Evolutionary conservation across 2,797 vertebrate genomes (phyloP).

Genomic region (Acanthiza pusilla): DNA sequence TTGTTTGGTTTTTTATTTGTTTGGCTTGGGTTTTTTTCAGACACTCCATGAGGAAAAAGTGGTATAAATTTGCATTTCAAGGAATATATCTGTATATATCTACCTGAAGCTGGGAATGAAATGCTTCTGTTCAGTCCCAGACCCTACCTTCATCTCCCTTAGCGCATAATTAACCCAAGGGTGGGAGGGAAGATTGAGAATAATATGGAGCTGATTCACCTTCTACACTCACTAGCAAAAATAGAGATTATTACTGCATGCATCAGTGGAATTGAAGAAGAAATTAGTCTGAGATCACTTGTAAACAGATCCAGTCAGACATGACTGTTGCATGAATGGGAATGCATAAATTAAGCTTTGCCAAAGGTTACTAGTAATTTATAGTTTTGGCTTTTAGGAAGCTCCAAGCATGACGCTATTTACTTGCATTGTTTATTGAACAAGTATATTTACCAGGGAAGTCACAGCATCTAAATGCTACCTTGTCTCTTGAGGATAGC

Average conservation of each 20-base stretch:
- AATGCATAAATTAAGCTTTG: conserved; percentile 13
- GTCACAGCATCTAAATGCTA: neutral
- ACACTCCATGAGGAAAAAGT: neutral
- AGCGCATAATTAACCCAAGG: neutral
- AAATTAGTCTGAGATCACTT: conserved; percentile 14
- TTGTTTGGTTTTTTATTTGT: neutral
- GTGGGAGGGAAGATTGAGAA: neutral
- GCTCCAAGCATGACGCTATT: neutral
- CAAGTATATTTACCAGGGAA: neutral
- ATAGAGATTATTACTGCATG: neutral
- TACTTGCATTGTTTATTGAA: conserved; percentile 3
- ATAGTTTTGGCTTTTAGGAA: conserved; percentile 18
- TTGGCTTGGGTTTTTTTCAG: neutral
- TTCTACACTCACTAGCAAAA: neutral
- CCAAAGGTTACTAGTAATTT: conserved; percentile 25
- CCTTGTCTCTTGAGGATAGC: neutral
- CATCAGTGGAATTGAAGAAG: conserved; percentile 20
- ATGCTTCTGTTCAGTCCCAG: neutral
- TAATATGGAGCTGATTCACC: conserved; percentile 24
- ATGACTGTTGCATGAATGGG: conserved; percentile 2
- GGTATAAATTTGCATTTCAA: neutral
- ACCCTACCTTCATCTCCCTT: neutral
- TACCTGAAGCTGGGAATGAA: neutral
- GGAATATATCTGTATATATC: neutral
- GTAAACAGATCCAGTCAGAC: conserved; percentile 36